These are phyloP conservation scores for Podabrus alpinus DNA, from an alignment of 2,888 invertebrate genomes.

Conservation along the genomic window DNA sequence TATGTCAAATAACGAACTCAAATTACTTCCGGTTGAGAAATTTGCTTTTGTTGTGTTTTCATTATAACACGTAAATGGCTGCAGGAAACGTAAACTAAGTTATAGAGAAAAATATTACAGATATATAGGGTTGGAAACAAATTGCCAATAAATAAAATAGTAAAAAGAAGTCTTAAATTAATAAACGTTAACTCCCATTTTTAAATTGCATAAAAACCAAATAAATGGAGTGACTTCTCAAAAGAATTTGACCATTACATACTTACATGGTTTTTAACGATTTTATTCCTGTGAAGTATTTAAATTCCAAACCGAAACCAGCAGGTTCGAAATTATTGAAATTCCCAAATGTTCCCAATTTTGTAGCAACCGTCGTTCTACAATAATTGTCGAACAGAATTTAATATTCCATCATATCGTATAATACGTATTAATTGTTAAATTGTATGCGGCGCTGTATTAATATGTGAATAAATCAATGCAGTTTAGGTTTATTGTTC, in stretches of 20 bases:
- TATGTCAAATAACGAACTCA: neutral
- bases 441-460: neutral
- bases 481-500: conserved; percentile 20
- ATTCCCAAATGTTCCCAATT: neutral
- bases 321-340: neutral
- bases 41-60: neutral
- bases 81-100: neutral
- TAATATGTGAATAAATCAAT: conserved; percentile 6
- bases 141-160: neutral
- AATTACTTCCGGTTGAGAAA: neutral
- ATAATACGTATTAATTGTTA: neutral
- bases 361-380: neutral
- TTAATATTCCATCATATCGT: neutral
- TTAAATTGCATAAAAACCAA: no score
- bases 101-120: neutral
- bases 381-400: neutral
- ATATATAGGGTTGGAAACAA: neutral
- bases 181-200: neutral
- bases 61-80: neutral
- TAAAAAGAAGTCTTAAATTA: neutral
- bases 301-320: no score
- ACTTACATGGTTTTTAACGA: neutral
- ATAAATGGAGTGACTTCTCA: no score
- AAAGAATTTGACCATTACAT: no score
- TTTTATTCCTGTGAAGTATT: neutral